Evolutionary conservation across 2,888 invertebrate genomes (phyloP), one percentile per base, ranked within the genome.

Genomic region (Lacanobia wlatinum): DNA sequence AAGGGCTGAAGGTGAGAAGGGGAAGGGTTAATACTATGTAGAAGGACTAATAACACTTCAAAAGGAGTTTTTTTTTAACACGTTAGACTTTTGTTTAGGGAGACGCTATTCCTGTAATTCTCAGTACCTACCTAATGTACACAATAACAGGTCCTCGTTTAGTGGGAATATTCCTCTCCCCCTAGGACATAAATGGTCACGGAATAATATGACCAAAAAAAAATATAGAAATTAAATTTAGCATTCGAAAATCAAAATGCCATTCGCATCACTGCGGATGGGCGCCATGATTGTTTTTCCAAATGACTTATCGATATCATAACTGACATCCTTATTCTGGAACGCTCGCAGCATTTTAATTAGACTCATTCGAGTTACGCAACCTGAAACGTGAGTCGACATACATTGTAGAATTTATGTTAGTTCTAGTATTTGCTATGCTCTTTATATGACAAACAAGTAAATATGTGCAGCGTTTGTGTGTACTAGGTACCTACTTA

Each of bases 291-390:
- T 78, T 53, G 70, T 79, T 83, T 83, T 84, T 83, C 48, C 60
- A 79, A 85, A 76, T 78, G 72, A 64, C 68, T 73, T 78, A 70
- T 56, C 80, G 68, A 74, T 78, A 84, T 81, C 68, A 83, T 76
- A 77, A 60, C 71, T 76, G 81, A 73, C 85, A 86, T 83, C 84
- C 86, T 82, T 82, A 82, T 78, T 80, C 73, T 70, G 77, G 56
- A 61, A 78, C 74, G 80, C 78, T 61, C 43, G 46, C 70, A 67
- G 86, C 82, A 86, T 86, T 82, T 80, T 77, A 84, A 86, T 86
- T 80, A 82, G 59, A 48, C 50, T 52, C 60, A 53, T 66, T 46
- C 73, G 62, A 67, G 74, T 80, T 71, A 65, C 73, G 78, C 65
- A 84, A 82, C 68, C 48, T 65, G 71, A 70, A 73, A 81, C 68